These are phyloP conservation scores for Conus betulinus DNA, from an alignment of 1,140 invertebrate species.

Conservation along the genomic window DNA sequence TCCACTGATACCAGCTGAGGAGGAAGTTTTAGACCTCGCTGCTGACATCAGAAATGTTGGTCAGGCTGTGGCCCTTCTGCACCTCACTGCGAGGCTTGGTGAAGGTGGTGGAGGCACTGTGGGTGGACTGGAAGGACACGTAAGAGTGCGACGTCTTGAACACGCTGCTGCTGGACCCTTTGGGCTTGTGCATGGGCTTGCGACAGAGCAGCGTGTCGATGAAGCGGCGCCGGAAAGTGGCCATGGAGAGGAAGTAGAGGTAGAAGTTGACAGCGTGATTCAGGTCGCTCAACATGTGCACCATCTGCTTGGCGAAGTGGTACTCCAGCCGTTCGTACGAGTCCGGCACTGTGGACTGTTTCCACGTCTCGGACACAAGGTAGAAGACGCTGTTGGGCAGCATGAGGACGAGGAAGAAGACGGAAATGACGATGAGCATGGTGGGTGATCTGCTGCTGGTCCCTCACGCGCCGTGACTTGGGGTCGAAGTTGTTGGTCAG, in stretches of 20 bases:
- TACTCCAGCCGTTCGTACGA: conserved; percentile 35
- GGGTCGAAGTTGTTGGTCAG: conserved; percentile 47
- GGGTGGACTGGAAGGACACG: conserved; percentile 37
- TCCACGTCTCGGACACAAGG: conserved; percentile 50
- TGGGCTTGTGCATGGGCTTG: not conserved
- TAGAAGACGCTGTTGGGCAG: conserved; percentile 65
- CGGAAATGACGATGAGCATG: conserved; percentile 64
- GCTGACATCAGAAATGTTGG: conserved; percentile 13
- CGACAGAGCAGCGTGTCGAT: conserved; percentile 41
- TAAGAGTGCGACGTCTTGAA: conserved; percentile 42
- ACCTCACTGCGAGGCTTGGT: not conserved
- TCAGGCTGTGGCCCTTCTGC: conserved; percentile 8
- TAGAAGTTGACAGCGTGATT: conserved; percentile 70
- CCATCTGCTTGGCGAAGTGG: conserved; percentile 46
- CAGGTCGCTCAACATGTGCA: conserved; percentile 60
- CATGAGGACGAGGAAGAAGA: conserved; percentile 60
- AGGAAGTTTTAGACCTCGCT: conserved; percentile 14
- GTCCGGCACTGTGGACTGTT: not conserved
- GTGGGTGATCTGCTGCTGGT: conserved; percentile 65
- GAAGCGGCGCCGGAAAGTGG: conserved; percentile 44
- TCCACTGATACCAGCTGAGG: not conserved
- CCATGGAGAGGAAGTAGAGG: conserved; percentile 62
- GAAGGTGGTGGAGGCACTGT: conserved; percentile 15
- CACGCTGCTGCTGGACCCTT: conserved; percentile 32
- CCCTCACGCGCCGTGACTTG: conserved; percentile 46